These are phyloP conservation scores for Thera britannica DNA, from an alignment of 2,888 invertebrate species.

Conservation along the genomic window DNA sequence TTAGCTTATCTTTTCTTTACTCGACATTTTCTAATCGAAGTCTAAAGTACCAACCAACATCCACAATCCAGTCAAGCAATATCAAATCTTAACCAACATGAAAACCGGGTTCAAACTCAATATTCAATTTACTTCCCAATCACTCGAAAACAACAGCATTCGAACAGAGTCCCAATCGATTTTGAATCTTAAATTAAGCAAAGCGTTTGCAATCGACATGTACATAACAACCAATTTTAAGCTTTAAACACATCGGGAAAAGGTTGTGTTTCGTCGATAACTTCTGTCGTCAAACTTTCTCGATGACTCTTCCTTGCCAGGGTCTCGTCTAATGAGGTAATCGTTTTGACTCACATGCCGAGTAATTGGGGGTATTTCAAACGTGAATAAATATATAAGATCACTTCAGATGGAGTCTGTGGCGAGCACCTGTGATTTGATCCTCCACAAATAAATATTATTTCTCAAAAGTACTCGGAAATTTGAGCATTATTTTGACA, in stretches of 20 bases:
- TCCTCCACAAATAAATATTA: no score
- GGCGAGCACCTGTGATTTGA: background rate
- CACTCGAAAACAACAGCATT: conserved; percentile 3
- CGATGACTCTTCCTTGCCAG: conserved; percentile 4
- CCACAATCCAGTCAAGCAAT: background rate
- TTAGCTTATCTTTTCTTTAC: no score
- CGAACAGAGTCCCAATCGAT: conserved; percentile 1
- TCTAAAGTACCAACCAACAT: no score
- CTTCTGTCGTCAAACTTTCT: background rate
- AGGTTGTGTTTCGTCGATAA: conserved; percentile 1
- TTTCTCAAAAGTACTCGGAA: no score
- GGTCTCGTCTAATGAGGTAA: conserved; percentile 10
- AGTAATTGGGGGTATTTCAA: conserved; percentile 1
- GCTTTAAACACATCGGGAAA: background rate
- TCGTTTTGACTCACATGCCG: background rate
- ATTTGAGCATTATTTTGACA: no score
- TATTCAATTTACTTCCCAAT: background rate
- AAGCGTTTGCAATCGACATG: background rate
- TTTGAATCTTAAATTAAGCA: background rate
- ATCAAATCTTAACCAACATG: background rate
- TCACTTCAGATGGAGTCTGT: background rate
- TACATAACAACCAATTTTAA: conserved; percentile 7
- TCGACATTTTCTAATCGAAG: no score
- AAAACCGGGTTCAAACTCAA: background rate
- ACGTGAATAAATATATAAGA: background rate